phyloP scores from a whole-genome alignment of 2,888 invertebrate species.

The Exephanes ischioxanthus region DNA sequence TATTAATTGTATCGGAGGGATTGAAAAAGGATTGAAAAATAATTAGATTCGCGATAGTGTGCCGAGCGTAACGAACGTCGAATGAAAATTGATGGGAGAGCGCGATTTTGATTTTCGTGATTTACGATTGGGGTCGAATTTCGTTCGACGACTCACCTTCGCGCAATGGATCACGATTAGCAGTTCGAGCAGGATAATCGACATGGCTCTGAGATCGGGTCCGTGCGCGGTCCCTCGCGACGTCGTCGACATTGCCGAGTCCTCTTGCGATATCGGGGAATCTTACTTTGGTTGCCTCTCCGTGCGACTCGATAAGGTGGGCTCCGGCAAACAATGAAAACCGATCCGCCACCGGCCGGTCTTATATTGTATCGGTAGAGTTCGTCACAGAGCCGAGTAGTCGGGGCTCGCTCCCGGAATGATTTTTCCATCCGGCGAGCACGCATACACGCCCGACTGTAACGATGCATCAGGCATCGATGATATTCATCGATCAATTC shows the following conservation, averaged over 20 bases:
- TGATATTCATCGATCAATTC: constrained; percentile 67
- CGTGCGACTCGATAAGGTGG: constrained; percentile 17
- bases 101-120: not conserved
- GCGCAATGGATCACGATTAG: constrained; percentile 60
- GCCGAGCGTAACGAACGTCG: not conserved
- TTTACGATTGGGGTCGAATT: not conserved
- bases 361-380: constrained; percentile 66
- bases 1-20: not conserved
- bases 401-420: not conserved
- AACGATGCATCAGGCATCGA: constrained; percentile 64
- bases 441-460: not conserved
- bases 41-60: not conserved
- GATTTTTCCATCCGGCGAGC: not conserved
- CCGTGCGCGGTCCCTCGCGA: constrained; percentile 42
- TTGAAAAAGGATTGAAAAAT: not conserved
- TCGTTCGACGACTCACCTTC: constrained; percentile 54
- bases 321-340: constrained; percentile 65
- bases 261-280: constrained; percentile 9
- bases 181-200: constrained; percentile 40
- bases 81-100: constrained; percentile 29
- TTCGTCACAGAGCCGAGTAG: constrained; percentile 31
- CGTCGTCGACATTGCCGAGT: constrained; percentile 55
- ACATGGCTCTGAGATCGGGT: constrained; percentile 34
- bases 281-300: not conserved
- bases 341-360: constrained; percentile 16